Evolutionary conservation across 2,797 vertebrate species (phyloP), one percentile per base, ranked within the genome.

Genomic region (Sphenodon punctatus): DNA sequence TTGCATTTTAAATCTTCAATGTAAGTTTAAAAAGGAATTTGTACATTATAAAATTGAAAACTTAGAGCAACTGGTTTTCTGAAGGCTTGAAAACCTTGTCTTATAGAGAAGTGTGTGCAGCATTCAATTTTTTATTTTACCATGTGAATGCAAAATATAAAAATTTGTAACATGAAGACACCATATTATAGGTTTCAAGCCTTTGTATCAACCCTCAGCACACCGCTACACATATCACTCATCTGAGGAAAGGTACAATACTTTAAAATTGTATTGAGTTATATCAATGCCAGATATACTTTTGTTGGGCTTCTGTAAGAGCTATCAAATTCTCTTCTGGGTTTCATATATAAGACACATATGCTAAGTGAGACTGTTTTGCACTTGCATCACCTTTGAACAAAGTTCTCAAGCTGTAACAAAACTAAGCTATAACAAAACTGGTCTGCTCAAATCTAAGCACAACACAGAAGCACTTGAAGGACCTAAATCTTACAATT

Each of bases 401-500:
- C 15, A 72, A 9, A 75, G 79, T 48, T 58, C 19, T 64, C 78
- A 79, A 80, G 60, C 14, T 59, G 27, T 23, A 80, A 75, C 59
- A 75, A 75, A 84, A 85, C 88, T 82, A 71, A 56, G 34, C 39
- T 42, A 61, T 60, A 68, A 65, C 80, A 89, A 82, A n/a, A n/a
- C n/a, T 67, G 43, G 53, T 76, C 66, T 22, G 42, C 80, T 74
- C 78, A 92, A 92, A 76, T 65, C 80, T 80, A 72, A 88, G 83
- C 38, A 67, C 75, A 80, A 76, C n/a, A 88, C 70, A 78, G 87
- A 92, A 88, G 83, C 75, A 64, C 43, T 0, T 23, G 68, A 59
- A 90, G 61, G 87, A 72, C 22, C 36, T 89, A 93, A 94, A 80
- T 92, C 86, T 91, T 85, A 82, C 91, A 48, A 51, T 89, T 73